phyloP scores from a whole-genome alignment of 1,140 invertebrate genomes.

The Ostrea denselamellosa region DNA sequence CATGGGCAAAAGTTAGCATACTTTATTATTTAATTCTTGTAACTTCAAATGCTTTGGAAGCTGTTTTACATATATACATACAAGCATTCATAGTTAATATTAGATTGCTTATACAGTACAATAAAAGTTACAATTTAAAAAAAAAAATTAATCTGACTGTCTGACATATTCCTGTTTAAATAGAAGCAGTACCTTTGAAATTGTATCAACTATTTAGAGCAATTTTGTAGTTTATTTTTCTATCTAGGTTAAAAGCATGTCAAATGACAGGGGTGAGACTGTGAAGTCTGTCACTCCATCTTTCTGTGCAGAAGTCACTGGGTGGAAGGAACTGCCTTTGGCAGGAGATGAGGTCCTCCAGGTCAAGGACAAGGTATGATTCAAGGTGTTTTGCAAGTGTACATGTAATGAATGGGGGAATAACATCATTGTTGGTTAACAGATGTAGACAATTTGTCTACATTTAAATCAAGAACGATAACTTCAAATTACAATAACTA shows the following conservation, averaged over 20 bases:
- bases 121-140: too few relatives aligned
- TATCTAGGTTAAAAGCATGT: slow-evolving; percentile 86
- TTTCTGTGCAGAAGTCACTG: slow-evolving; percentile 90
- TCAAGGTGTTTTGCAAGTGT: slow-evolving; percentile 58
- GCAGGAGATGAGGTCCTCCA: slow-evolving; percentile 93
- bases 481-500: too few relatives aligned
- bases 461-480: too few relatives aligned
- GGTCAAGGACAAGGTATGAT: slow-evolving; percentile 80
- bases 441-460: too few relatives aligned
- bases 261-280: slow-evolving; percentile 87
- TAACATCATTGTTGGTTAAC: too few relatives aligned
- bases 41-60: too few relatives aligned
- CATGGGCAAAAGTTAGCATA: slow-evolving; percentile 87
- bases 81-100: too few relatives aligned
- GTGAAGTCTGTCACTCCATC: slow-evolving; percentile 87
- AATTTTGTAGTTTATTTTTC: slow-evolving; percentile 46
- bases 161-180: background rate
- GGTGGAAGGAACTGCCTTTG: slow-evolving; percentile 84
- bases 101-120: background rate
- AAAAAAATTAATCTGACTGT: background rate
- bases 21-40: background rate
- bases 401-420: background rate
- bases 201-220: too few relatives aligned
- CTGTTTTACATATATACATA: too few relatives aligned
- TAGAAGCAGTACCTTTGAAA: too few relatives aligned